Percentiles rank a stretch among this genome's conserved stretches.
Conservation (phyloP, 2,888 invertebrate species). For the Ophion costatus region DNA sequence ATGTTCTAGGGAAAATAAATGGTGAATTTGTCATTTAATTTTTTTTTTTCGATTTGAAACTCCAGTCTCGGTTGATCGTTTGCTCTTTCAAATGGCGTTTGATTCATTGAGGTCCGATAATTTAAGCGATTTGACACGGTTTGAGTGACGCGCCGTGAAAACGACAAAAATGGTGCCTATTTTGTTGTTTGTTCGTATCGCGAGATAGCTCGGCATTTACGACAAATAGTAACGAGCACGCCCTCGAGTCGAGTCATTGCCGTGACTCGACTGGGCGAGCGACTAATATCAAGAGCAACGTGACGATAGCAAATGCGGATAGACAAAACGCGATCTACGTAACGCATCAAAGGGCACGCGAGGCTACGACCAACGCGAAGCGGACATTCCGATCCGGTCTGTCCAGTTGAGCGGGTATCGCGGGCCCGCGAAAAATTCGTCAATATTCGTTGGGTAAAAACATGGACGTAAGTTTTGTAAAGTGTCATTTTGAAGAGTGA, state of each 20-base stretch:
- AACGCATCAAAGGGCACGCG: slow-evolving; percentile 44
- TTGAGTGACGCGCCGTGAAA: too few species aligned
- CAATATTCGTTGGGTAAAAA: background rate
- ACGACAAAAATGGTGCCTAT: too few species aligned
- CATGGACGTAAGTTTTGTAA: slow-evolving; percentile 54
- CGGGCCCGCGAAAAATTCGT: background rate
- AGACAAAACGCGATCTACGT: slow-evolving; percentile 31
- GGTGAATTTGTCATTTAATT: too few species aligned
- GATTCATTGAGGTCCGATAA: too few species aligned
- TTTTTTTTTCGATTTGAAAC: too few species aligned
- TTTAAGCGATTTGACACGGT: too few species aligned
- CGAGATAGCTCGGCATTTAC: background rate
- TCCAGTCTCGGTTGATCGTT: too few species aligned
- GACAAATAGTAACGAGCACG: background rate
- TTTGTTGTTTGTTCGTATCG: too few species aligned
- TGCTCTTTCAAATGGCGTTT: too few species aligned
- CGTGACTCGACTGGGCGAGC: slow-evolving; percentile 44
- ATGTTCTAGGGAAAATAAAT: too few species aligned
- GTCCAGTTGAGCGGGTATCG: background rate
- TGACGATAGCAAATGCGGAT: slow-evolving; percentile 29
- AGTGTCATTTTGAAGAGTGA: background rate
- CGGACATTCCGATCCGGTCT: background rate
- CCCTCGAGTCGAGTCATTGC: background rate
- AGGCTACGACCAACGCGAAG: slow-evolving; percentile 12
- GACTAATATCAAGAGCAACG: slow-evolving; percentile 31